Conservation (phyloP, 2,888 invertebrate genomes). For the Chorisops tibialis region DNA sequence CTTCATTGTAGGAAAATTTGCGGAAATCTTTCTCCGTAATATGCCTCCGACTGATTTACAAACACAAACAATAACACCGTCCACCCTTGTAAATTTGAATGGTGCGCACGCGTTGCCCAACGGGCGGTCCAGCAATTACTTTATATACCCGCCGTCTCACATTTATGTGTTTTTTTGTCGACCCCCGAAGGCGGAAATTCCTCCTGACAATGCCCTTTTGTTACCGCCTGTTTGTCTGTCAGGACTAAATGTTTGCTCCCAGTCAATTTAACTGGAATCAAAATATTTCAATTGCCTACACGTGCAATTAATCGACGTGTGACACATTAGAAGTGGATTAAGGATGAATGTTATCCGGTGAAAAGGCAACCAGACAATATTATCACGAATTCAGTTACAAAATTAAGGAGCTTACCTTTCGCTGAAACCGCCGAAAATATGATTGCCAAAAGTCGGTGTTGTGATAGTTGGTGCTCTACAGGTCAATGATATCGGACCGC, state of each 20-base stretch:
- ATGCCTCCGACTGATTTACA: slow-evolving; percentile 9
- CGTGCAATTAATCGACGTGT: slow-evolving; percentile 39
- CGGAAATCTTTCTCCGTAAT: slow-evolving; percentile 24
- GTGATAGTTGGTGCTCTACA: slow-evolving; percentile 50
- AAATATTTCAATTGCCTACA: slow-evolving; percentile 41
- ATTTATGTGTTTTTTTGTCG: slow-evolving; percentile 10
- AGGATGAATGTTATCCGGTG: not conserved
- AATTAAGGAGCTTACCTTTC: slow-evolving; percentile 53
- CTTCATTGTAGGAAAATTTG: slow-evolving; percentile 13
- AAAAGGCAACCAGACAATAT: not conserved
- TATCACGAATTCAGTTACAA: not conserved
- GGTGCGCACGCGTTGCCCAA: slow-evolving; percentile 37
- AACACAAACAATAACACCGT: slow-evolving; percentile 14
- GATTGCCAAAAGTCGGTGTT: slow-evolving; percentile 61
- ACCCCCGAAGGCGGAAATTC: not conserved
- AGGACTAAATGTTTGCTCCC: slow-evolving; percentile 25
- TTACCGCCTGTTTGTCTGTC: slow-evolving; percentile 31
- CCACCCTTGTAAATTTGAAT: slow-evolving; percentile 15
- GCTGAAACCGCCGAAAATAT: slow-evolving; percentile 63
- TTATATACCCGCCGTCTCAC: slow-evolving; percentile 25
- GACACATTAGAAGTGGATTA: slow-evolving; percentile 7
- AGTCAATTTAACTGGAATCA: slow-evolving; percentile 33
- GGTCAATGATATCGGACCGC: slow-evolving; percentile 51
- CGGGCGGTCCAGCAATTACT: slow-evolving; percentile 40
- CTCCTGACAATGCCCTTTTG: slow-evolving; percentile 35